phyloP scores from a whole-genome alignment of 1,140 invertebrate genomes.

The Brachystomella parvula region DNA sequence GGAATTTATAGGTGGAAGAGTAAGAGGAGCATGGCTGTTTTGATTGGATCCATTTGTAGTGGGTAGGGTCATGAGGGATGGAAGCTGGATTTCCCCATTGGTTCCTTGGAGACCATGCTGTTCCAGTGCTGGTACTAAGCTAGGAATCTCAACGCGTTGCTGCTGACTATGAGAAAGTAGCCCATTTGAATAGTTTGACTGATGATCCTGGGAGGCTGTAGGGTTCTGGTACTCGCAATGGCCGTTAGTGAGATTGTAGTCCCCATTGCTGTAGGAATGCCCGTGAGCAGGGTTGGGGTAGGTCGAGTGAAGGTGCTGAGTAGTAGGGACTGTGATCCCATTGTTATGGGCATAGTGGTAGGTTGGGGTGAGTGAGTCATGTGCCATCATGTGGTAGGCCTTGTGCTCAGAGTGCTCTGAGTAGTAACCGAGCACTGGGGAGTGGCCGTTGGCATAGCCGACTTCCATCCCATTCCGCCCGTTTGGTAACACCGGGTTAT shows the following conservation, averaged over 20 bases:
- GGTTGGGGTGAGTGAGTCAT: not conserved
- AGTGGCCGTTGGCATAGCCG: conserved; percentile 3
- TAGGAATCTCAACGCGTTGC: conserved; percentile 6
- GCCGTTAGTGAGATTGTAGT: not conserved
- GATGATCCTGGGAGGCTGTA: not conserved
- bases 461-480: not conserved
- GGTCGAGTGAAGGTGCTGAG: not conserved
- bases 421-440: not conserved
- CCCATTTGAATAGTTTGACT: not conserved
- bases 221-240: not conserved
- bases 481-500: too few species aligned
- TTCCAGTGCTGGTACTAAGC: not conserved
- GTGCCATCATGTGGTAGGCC: not conserved
- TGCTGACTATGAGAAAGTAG: conserved; percentile 4
- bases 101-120: not conserved
- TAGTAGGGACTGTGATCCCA: not conserved
- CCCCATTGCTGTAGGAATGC: not conserved
- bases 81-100: not conserved
- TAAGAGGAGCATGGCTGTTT: not conserved
- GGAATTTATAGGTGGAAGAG: not conserved
- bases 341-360: not conserved
- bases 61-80: not conserved
- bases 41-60: too few species aligned
- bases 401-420: not conserved
- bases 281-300: not conserved